Percentiles rank a stretch among this genome's conserved stretches.
These are phyloP conservation scores for Macrobrachium rosenbergii DNA, from an alignment of 1,140 invertebrate genomes.

Conservation along the genomic window DNA sequence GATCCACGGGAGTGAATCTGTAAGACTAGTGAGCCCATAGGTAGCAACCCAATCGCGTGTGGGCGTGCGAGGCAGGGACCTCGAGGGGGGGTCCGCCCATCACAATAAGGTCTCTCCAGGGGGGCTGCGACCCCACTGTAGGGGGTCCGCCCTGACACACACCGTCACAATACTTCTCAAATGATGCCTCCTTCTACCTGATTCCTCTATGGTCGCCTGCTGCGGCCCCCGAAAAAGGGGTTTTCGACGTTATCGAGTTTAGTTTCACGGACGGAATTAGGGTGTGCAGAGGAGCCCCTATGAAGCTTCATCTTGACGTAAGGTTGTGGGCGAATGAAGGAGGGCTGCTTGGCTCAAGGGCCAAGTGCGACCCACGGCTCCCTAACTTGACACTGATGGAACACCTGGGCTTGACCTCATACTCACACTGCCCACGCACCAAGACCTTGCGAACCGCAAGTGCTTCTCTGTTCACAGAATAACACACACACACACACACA, in stretches of 20 bases:
- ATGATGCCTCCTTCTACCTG: slow-evolving; percentile 62
- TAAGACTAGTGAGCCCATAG: slow-evolving; percentile 33
- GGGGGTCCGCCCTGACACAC: slow-evolving; percentile 57
- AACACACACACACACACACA: slow-evolving; percentile 32
- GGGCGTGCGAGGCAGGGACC: slow-evolving; percentile 45
- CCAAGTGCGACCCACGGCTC: slow-evolving; percentile 47
- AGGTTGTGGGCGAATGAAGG: slow-evolving; percentile 33
- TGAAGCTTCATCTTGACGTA: slow-evolving; percentile 56
- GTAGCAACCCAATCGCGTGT: slow-evolving; percentile 60
- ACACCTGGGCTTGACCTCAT: slow-evolving; percentile 50
- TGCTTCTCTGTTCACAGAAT: not conserved
- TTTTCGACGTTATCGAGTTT: slow-evolving; percentile 24
- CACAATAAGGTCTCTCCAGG: slow-evolving; percentile 49
- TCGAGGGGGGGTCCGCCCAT: slow-evolving; percentile 28
- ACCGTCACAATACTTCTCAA: slow-evolving; percentile 61
- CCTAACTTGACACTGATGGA: slow-evolving; percentile 62
- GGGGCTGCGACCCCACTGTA: slow-evolving; percentile 60
- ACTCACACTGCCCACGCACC: slow-evolving; percentile 12
- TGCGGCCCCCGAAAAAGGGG: not conserved
- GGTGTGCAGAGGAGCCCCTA: not conserved
- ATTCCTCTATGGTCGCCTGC: slow-evolving; percentile 48
- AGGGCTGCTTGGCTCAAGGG: slow-evolving; percentile 18
- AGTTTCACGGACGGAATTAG: not conserved
- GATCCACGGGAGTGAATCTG: slow-evolving; percentile 28
- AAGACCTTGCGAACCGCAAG: not conserved